These are phyloP conservation scores for Coturnix japonica DNA, from an alignment of 2,113 vertebrate species.

Conservation along the genomic window DNA sequence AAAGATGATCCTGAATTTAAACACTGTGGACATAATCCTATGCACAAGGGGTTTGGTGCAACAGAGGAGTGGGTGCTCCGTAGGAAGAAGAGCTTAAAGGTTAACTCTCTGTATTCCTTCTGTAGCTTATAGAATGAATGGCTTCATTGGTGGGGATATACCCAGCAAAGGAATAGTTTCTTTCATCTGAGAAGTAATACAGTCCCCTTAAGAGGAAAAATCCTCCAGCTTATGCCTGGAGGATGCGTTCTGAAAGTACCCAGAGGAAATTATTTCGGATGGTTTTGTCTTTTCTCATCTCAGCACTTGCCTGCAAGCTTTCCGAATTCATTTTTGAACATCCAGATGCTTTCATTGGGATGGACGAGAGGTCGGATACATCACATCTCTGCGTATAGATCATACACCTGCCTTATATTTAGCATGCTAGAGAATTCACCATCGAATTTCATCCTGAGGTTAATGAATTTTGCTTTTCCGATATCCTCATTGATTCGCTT, in stretches of 20 bases:
- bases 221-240: background rate
- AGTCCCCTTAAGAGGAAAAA: background rate
- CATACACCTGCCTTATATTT: background rate
- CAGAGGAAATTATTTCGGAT: background rate
- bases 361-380: background rate
- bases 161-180: background rate
- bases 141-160: background rate
- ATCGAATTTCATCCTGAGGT: background rate
- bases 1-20: background rate
- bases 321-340: background rate
- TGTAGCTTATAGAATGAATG: background rate
- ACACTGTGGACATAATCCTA: background rate
- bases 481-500: background rate
- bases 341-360: background rate
- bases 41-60: background rate
- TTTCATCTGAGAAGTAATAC: background rate
- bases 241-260: background rate
- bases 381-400: accelerated
- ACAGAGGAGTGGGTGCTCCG: background rate
- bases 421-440: background rate
- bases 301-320: background rate
- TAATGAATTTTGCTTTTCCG: background rate
- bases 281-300: background rate
- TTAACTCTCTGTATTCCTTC: background rate
- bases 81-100: background rate